Evolutionary conservation across 2,888 invertebrate species (phyloP).

Genomic region (Homarus gammarus): DNA sequence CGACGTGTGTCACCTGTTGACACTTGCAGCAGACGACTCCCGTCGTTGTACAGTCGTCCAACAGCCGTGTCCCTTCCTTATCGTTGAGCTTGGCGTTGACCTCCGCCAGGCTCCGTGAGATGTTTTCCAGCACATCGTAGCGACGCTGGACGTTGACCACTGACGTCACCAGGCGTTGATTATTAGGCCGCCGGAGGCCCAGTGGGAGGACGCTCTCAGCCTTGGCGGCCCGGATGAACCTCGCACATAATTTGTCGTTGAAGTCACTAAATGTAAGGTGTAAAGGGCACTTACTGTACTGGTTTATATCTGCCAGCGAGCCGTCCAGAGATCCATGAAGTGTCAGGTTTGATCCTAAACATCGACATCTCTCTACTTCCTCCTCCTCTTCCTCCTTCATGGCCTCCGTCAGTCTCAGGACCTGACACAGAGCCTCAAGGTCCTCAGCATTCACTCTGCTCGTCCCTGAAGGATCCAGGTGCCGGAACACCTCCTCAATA

Average conservation of each 20-base stretch:
- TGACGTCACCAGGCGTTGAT: constrained; percentile 51
- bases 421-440: constrained; percentile 59
- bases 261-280: constrained; percentile 58
- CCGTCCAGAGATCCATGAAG: constrained; percentile 19
- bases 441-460: constrained; percentile 67
- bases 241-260: constrained; percentile 47
- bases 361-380: neutral
- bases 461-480: constrained; percentile 52
- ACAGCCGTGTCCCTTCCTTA: constrained; percentile 13
- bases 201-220: constrained; percentile 39
- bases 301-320: neutral
- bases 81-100: constrained; percentile 45
- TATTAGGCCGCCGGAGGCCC: constrained; percentile 27
- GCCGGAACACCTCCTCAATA: constrained; percentile 69
- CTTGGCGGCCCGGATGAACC: constrained; percentile 36
- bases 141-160: constrained; percentile 60
- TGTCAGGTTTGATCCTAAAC: constrained; percentile 42
- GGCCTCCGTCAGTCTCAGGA: constrained; percentile 50
- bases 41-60: constrained; percentile 30
- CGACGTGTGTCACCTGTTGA: constrained; percentile 42
- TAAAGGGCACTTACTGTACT: constrained; percentile 24
- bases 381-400: neutral
- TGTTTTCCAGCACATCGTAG: constrained; percentile 52
- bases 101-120: constrained; percentile 45
- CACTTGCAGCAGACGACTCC: constrained; percentile 37